A percentile compares a stretch with the other conserved stretches of the same genome.
Conservation (phyloP, 2,797 vertebrate genomes). For the Thamnophis elegans region DNA sequence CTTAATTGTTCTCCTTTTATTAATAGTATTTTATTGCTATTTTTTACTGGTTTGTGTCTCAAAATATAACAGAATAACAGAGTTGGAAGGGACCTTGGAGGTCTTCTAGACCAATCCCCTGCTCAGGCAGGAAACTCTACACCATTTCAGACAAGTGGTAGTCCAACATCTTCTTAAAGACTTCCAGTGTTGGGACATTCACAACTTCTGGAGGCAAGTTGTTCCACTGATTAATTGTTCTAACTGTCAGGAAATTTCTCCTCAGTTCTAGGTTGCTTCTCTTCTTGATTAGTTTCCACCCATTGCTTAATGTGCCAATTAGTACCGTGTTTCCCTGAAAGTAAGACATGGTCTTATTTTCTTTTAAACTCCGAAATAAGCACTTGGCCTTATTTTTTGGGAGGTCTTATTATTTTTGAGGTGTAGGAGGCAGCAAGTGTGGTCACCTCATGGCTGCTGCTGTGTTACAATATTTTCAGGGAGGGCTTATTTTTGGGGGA, state of each 20-base stretch:
- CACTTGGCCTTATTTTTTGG: too few species aligned
- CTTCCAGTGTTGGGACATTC: neutral
- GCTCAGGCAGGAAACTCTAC: neutral
- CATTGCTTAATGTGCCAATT: too few species aligned
- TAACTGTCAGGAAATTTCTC: neutral
- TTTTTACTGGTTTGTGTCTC: neutral
- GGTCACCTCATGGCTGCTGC: too few species aligned
- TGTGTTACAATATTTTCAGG: too few species aligned
- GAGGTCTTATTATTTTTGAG: too few species aligned
- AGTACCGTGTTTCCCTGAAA: too few species aligned
- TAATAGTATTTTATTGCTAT: neutral
- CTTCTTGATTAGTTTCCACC: neutral
- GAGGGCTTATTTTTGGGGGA: too few species aligned
- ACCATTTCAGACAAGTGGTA: neutral
- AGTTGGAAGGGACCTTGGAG: neutral
- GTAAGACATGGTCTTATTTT: too few species aligned
- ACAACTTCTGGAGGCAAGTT: neutral
- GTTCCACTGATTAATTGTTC: neutral
- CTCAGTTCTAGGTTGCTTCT: neutral
- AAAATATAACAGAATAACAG: neutral
- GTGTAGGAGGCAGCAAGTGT: too few species aligned
- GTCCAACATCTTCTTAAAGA: neutral
- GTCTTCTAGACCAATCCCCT: neutral
- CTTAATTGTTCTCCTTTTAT: neutral
- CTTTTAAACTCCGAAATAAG: too few species aligned